A percentile compares a stretch with the other conserved stretches of the same genome.
Conservation (phyloP, 2,888 invertebrate genomes). For the Heteropelma amictum region DNA sequence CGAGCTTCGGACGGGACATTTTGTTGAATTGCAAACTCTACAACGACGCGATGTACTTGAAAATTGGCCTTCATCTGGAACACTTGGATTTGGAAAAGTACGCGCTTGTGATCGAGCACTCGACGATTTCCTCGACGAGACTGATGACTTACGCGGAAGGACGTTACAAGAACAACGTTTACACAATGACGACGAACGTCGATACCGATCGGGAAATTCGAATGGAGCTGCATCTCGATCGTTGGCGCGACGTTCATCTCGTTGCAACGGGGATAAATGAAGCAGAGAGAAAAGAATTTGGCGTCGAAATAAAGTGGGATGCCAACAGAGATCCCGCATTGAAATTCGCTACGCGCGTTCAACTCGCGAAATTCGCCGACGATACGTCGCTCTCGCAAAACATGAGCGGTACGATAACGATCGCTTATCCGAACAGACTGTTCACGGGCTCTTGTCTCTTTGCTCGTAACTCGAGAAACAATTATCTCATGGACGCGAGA, state of each 20-base stretch:
- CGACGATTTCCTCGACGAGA: constrained; percentile 81
- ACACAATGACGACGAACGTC: constrained; percentile 83
- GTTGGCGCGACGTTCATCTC: constrained; percentile 87
- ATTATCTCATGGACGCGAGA: constrained; percentile 78
- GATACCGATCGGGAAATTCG: constrained; percentile 83
- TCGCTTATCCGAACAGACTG: constrained; percentile 88
- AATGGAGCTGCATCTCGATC: constrained; percentile 88
- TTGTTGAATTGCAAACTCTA: constrained; percentile 83
- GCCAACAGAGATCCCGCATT: constrained; percentile 90
- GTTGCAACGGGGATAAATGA: constrained; percentile 82
- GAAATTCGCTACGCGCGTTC: constrained; percentile 82
- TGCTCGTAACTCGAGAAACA: constrained; percentile 79
- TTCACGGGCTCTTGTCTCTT: constrained; percentile 85
- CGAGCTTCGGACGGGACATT: constrained; percentile 84
- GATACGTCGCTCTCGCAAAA: constrained; percentile 78
- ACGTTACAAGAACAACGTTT: constrained; percentile 84
- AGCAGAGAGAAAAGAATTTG: constrained; percentile 82
- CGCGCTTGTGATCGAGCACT: constrained; percentile 82
- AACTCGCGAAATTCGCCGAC: constrained; percentile 79
- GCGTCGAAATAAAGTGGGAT: constrained; percentile 90
- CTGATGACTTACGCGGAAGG: constrained; percentile 84
- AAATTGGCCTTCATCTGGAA: constrained; percentile 83
- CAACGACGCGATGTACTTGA: constrained; percentile 84
- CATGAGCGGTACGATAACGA: constrained; percentile 82
- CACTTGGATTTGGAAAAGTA: constrained; percentile 84